These are phyloP conservation scores for Drosophila mimetica DNA, from an alignment of 2,888 invertebrate genomes.

Conservation along the genomic window DNA sequence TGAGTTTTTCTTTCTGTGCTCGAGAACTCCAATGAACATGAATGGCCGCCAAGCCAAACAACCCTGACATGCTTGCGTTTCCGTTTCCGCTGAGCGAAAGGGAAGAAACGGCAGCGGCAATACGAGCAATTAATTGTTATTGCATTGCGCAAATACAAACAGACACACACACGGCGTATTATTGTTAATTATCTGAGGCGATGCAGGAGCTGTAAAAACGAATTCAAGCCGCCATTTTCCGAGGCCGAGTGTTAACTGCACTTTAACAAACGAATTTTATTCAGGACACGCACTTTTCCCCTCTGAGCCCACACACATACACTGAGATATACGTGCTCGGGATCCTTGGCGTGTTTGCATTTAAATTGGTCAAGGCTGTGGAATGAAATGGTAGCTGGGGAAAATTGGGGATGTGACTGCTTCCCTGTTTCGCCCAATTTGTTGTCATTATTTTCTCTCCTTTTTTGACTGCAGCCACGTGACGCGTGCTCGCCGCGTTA, in stretches of 20 bases:
- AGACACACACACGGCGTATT: constrained; percentile 43
- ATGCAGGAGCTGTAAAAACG: constrained; percentile 42
- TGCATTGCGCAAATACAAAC: constrained; percentile 55
- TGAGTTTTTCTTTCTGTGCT: neutral
- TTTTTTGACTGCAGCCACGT: constrained; percentile 46
- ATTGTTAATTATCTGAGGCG: constrained; percentile 72
- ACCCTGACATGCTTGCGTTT: constrained; percentile 65
- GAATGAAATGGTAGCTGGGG: constrained; percentile 5
- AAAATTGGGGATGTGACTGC: constrained; percentile 9
- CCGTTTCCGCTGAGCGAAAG: constrained; percentile 60
- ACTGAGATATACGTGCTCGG: constrained; percentile 19
- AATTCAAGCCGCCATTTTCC: constrained; percentile 36
- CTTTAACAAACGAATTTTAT: constrained; percentile 63
- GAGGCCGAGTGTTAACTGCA: constrained; percentile 54
- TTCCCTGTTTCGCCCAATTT: constrained; percentile 54
- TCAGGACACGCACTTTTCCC: constrained; percentile 44
- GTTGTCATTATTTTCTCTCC: constrained; percentile 43
- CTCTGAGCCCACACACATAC: neutral
- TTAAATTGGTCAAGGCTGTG: constrained; percentile 66
- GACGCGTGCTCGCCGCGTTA: constrained; percentile 53
- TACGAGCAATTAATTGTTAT: constrained; percentile 69
- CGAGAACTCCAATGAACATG: constrained; percentile 25
- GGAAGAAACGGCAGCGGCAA: constrained; percentile 4
- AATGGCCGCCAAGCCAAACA: constrained; percentile 64
- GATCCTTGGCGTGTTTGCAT: constrained; percentile 54